Evolutionary conservation across 2,113 vertebrate species (phyloP).

Genomic region (Nannospalax galili): DNA sequence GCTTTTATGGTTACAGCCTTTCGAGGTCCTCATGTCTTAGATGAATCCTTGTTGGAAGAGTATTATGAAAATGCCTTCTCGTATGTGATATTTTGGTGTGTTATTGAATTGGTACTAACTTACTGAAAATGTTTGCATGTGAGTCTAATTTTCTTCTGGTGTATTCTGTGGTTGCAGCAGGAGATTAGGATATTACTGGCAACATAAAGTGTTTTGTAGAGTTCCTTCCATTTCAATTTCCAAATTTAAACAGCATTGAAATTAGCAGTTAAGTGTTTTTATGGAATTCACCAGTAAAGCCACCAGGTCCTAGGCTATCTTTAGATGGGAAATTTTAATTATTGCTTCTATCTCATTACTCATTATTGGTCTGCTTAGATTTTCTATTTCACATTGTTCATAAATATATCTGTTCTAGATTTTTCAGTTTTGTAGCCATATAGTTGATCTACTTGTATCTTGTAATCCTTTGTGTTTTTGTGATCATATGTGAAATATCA

Average conservation of each 20-base stretch:
- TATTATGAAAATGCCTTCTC: neutral
- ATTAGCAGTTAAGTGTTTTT: neutral
- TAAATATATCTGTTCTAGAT: neutral
- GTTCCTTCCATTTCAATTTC: neutral
- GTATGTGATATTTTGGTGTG: neutral
- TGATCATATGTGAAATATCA: neutral
- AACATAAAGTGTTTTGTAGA: neutral
- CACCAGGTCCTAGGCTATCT: neutral
- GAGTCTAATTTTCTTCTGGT: neutral
- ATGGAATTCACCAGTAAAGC: neutral
- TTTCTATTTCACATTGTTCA: neutral
- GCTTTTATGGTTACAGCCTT: neutral
- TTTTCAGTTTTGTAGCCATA: neutral
- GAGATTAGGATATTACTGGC: neutral
- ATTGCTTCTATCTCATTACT: neutral
- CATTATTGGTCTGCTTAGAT: neutral
- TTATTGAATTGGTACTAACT: neutral
- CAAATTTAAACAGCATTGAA: neutral
- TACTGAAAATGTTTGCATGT: neutral
- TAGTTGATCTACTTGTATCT: neutral
- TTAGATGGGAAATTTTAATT: neutral
- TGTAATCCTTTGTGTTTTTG: neutral
- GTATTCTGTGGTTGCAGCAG: neutral
- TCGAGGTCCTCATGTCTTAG: neutral
- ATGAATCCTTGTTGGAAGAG: neutral